Percentiles rank a stretch among this genome's conserved stretches.
phyloP scores from a whole-genome alignment of 2,113 vertebrate genomes.

The Thinocorus orbignyianus region DNA sequence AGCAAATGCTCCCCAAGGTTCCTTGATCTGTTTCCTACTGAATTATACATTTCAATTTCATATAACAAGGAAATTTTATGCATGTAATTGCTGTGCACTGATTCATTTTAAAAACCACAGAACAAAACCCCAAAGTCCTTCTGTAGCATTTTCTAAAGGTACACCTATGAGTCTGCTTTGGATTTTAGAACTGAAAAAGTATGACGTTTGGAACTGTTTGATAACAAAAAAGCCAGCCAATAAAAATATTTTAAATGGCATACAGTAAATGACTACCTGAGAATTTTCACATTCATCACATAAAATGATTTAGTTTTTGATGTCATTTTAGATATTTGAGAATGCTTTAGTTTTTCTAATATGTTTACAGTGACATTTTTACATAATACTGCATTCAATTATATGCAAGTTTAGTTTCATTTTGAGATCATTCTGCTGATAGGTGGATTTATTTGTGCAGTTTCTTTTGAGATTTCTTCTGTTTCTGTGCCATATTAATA shows the following conservation, averaged over 20 bases:
- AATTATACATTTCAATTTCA: neutral
- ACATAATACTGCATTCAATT: neutral
- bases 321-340: neutral
- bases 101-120: neutral
- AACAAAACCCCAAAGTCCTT: neutral
- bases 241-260: neutral
- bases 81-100: neutral
- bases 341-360: neutral
- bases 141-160: neutral
- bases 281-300: neutral
- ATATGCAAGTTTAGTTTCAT: neutral
- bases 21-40: neutral
- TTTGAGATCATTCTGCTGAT: neutral
- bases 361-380: neutral
- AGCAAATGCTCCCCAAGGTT: neutral
- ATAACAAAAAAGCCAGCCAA: neutral
- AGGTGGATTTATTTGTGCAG: neutral
- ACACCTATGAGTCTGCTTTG: neutral
- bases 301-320: neutral
- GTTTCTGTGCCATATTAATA: neutral
- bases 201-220: neutral
- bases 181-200: neutral
- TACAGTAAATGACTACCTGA: neutral
- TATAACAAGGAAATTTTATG: neutral
- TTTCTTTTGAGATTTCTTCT: neutral